phyloP scores from a whole-genome alignment of 2,797 vertebrate genomes.

The Siniperca scherzeri region DNA sequence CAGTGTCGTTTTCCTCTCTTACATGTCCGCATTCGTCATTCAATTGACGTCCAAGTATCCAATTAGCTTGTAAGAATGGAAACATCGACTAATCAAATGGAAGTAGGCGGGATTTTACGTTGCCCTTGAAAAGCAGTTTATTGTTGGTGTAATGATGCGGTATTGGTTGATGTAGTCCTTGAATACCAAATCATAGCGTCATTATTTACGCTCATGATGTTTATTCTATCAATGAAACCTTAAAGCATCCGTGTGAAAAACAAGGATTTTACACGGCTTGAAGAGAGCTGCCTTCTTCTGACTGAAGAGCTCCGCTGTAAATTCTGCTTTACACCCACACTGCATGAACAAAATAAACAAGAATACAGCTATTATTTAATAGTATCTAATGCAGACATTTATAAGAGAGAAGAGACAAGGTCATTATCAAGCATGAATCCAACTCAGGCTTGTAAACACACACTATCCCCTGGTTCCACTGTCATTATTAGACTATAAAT shows the following conservation, averaged over 20 bases:
- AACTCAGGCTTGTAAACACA: conserved; percentile 9
- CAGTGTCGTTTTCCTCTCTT: conserved; percentile 16
- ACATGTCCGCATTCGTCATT: conserved; percentile 62
- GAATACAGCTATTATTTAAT: background rate
- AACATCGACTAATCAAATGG: conserved; percentile 61
- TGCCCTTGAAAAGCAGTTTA: conserved; percentile 65
- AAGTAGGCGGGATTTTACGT: conserved; percentile 46
- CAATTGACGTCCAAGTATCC: conserved; percentile 28
- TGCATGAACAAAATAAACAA: background rate
- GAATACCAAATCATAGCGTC: background rate
- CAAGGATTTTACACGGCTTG: background rate
- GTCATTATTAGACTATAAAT: conserved; percentile 16
- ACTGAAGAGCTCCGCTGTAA: background rate
- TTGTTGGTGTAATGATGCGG: conserved; percentile 57
- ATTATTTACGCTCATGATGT: background rate
- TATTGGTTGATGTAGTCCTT: background rate
- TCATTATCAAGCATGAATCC: background rate
- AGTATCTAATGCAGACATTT: background rate
- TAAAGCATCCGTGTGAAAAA: background rate
- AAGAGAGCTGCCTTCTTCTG: background rate
- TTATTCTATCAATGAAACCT: background rate
- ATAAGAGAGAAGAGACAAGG: background rate
- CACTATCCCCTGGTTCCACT: background rate
- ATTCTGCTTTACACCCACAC: background rate
- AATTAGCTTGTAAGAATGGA: conserved; percentile 47